Conservation (phyloP, 2,797 vertebrate species). For the Craterocephalus amniculus region DNA sequence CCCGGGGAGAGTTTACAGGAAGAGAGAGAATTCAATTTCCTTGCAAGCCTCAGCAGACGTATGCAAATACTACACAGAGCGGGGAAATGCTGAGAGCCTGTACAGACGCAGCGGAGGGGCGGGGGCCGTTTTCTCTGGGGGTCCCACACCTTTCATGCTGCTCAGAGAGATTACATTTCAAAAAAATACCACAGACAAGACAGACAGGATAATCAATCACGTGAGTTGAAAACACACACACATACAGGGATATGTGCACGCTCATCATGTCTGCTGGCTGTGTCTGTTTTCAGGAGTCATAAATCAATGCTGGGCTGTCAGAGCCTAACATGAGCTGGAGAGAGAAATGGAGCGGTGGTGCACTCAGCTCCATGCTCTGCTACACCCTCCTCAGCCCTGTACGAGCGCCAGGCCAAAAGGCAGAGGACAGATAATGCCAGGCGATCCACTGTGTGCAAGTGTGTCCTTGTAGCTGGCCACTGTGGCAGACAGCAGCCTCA, state of each 20-base stretch:
- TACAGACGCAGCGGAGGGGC: neutral
- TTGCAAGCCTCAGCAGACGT: conserved; percentile 58
- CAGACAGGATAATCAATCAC: conserved; percentile 80
- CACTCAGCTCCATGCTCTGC: conserved; percentile 38
- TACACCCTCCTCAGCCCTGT: conserved; percentile 18
- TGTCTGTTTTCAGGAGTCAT: conserved; percentile 78
- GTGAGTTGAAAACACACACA: conserved; percentile 60
- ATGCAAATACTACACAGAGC: conserved; percentile 67
- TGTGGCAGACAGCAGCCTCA: conserved; percentile 58
- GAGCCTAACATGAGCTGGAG: conserved; percentile 68
- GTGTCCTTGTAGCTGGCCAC: conserved; percentile 49
- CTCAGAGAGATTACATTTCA: conserved; percentile 80
- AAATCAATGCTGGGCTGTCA: conserved; percentile 78
- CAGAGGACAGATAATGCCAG: conserved; percentile 53
- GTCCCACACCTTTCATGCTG: conserved; percentile 76
- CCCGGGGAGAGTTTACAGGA: conserved; percentile 63
- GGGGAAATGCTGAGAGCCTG: conserved; percentile 26
- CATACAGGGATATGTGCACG: conserved; percentile 16
- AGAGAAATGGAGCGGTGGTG: conserved; percentile 33
- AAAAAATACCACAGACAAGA: conserved; percentile 76
- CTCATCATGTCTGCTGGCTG: conserved; percentile 69
- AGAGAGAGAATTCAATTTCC: conserved; percentile 73
- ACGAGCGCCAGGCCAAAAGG: conserved; percentile 39
- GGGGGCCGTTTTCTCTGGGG: conserved; percentile 53
- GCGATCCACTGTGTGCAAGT: conserved; percentile 39